Conservation (phyloP, 2,888 invertebrate genomes). For the Agrilus cyanescens region DNA sequence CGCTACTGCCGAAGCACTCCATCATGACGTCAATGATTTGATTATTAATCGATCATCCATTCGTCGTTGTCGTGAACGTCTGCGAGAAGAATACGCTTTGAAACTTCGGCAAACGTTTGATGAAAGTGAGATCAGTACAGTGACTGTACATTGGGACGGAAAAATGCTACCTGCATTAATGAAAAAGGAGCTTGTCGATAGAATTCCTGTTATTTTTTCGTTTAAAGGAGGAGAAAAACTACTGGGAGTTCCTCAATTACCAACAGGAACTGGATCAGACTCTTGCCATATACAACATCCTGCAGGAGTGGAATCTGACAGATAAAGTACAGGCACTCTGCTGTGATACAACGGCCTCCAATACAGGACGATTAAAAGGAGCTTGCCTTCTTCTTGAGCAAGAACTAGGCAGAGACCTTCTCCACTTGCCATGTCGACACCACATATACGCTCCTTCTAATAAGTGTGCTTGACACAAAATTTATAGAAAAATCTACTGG, state of each 20-base stretch:
- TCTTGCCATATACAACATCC: conserved; percentile 5
- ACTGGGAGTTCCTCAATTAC: conserved; percentile 15
- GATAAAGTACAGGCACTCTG: conserved; percentile 17
- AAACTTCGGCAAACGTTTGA: conserved; percentile 13
- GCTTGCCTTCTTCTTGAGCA: conserved; percentile 19
- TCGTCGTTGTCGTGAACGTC: conserved; percentile 11
- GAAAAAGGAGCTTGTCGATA: conserved; percentile 14
- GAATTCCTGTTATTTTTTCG: conserved; percentile 18
- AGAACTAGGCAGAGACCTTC: conserved; percentile 15
- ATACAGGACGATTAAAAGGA: conserved; percentile 18
- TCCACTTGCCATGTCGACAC: conserved; percentile 19
- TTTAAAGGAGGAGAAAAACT: conserved; percentile 17
- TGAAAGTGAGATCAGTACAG: conserved; percentile 9
- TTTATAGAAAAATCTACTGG: conserved; percentile 10
- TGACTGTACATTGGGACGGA: conserved; percentile 20
- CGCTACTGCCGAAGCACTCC: conserved; percentile 7
- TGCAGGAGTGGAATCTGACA: conserved; percentile 16
- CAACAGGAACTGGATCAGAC: conserved; percentile 14
- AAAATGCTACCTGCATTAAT: conserved; percentile 17
- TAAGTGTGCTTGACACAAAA: conserved; percentile 16
- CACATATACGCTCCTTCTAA: conserved; percentile 19
- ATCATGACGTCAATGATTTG: conserved; percentile 9
- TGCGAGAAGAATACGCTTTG: conserved; percentile 10
- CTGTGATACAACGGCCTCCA: conserved; percentile 21
- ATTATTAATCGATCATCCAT: conserved; percentile 13